Percentiles rank a stretch among this genome's conserved stretches.
These are phyloP conservation scores for Umimayanthus chanpuru DNA, from an alignment of 92 coral and sea anemone species.

Conservation along the genomic window DNA sequence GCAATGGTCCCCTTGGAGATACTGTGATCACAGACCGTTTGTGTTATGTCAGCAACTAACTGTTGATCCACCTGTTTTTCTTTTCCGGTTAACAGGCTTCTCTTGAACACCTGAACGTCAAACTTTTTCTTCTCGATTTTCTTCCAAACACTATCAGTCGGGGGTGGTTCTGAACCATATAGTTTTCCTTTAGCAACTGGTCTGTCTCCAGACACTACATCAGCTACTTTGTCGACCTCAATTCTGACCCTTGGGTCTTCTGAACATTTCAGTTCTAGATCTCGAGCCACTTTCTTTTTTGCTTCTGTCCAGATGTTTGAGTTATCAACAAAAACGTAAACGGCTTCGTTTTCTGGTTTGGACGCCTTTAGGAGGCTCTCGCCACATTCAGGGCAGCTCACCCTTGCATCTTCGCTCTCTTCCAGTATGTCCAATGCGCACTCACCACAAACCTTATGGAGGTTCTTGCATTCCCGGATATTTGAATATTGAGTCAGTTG, in stretches of 20 bases:
- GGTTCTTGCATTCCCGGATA: conserved; percentile 23
- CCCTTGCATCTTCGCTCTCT: background rate
- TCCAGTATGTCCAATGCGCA: background rate
- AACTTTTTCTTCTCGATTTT: conserved; percentile 19
- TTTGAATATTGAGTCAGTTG: conserved; percentile 13
- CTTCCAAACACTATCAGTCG: conserved; percentile 35
- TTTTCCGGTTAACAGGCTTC: conserved; percentile 16
- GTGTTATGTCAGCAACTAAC: conserved; percentile 49
- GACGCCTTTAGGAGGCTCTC: background rate
- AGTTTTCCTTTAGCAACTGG: conserved; percentile 31
- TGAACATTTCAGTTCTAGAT: conserved; percentile 3
- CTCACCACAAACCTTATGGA: conserved; percentile 25
- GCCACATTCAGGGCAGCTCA: conserved; percentile 13
- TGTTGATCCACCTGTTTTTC: conserved; percentile 30
- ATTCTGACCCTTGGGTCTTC: conserved; percentile 47
- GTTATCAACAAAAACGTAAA: conserved; percentile 48
- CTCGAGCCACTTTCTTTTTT: conserved; percentile 34
- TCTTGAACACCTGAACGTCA: conserved; percentile 9
- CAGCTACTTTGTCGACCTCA: conserved; percentile 41
- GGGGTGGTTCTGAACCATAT: conserved; percentile 53
- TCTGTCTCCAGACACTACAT: conserved; percentile 41
- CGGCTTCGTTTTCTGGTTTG: background rate
- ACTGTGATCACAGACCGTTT: conserved; percentile 27
- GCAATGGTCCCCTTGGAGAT: conserved; percentile 42
- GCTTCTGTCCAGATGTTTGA: conserved; percentile 57